Evolutionary conservation across 1,140 invertebrate species (phyloP).

Genomic region (Phthorimaea operculella): DNA sequence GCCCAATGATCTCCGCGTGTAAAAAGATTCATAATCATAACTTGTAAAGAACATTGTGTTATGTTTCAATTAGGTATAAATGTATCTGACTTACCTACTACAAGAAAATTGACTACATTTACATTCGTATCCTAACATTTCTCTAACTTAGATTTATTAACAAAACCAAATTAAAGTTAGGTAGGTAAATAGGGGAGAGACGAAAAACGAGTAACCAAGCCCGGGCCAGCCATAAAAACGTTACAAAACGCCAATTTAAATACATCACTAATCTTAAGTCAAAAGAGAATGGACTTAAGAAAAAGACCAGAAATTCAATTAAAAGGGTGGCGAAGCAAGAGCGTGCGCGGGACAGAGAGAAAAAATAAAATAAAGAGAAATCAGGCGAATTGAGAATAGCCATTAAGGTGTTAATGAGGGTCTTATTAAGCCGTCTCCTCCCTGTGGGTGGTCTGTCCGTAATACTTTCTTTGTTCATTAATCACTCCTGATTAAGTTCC

Average conservation of each 20-base stretch:
- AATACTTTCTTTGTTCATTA: constrained; percentile 50
- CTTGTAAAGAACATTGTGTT: too few relatives aligned
- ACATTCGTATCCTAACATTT: too few relatives aligned
- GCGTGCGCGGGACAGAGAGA: constrained; percentile 27
- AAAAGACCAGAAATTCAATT: constrained; percentile 56
- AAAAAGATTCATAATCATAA: too few relatives aligned
- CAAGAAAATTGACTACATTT: background rate
- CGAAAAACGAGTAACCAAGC: constrained; percentile 20
- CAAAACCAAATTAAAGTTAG: constrained; percentile 48
- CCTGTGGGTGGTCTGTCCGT: constrained; percentile 54
- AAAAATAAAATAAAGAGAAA: constrained; percentile 53
- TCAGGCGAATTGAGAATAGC: constrained; percentile 61
- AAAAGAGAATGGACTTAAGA: constrained; percentile 58
- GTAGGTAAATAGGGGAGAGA: constrained; percentile 33
- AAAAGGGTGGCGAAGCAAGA: constrained; percentile 36
- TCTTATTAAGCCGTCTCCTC: constrained; percentile 63
- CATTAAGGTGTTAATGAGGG: constrained; percentile 65
- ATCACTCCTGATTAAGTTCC: constrained; percentile 46
- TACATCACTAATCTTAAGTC: constrained; percentile 63
- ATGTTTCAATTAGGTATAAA: background rate
- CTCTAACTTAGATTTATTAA: constrained; percentile 11
- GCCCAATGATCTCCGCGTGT: too few relatives aligned
- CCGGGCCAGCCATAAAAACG: constrained; percentile 42
- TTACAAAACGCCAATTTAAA: constrained; percentile 61
- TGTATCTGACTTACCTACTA: background rate